Evolutionary conservation across 2,888 invertebrate genomes (phyloP).

Genomic region (Harpagoxenus sublaevis): DNA sequence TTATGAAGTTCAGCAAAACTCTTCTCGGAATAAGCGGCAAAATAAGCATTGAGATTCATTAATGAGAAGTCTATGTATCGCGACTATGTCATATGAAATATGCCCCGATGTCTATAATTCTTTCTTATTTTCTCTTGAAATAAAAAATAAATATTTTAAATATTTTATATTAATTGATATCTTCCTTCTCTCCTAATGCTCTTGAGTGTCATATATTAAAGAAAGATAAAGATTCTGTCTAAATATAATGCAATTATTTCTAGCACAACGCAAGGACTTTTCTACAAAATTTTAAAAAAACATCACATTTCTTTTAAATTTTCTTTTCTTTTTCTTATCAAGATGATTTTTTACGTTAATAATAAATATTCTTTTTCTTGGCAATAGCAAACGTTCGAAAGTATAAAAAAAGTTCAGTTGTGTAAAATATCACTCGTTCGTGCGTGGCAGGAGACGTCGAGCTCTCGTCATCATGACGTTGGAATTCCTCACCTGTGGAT

Average conservation of each 20-base stretch:
- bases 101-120: neutral
- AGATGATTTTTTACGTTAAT: too few species aligned
- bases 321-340: too few species aligned
- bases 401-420: neutral
- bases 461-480: conserved; percentile 27
- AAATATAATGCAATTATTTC: neutral
- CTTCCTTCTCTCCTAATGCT: neutral
- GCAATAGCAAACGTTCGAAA: neutral
- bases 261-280: neutral
- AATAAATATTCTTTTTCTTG: conserved; percentile 2
- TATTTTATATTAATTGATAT: neutral
- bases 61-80: conserved; percentile 3
- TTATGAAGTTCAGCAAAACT: conserved; percentile 13
- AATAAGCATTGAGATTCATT: conserved; percentile 7
- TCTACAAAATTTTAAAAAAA: neutral
- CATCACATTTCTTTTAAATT: too few species aligned
- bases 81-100: neutral
- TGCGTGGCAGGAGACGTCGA: conserved; percentile 12
- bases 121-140: neutral
- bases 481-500: conserved; percentile 86
- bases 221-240: neutral
- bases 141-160: conserved; percentile 2
- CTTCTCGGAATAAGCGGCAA: conserved; percentile 4
- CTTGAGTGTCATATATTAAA: neutral
- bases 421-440: conserved; percentile 7